Base-by-base conservation (phyloP, 2,888 invertebrate species). In the Spisula solida region DNA sequence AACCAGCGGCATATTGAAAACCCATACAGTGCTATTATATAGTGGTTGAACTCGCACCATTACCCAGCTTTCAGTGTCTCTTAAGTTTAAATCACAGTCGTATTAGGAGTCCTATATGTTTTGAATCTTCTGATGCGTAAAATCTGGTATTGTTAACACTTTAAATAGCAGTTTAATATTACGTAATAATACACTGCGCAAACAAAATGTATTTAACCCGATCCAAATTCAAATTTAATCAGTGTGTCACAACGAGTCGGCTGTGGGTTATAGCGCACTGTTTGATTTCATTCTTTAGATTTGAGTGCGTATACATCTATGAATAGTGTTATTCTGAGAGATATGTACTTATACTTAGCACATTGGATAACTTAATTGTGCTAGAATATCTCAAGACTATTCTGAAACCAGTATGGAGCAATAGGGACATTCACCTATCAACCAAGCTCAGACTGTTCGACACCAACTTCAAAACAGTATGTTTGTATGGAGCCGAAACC, bases 61-160 rank as follows among this genome's bases (percentile, higher is more conserved):
- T 25, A 10, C 60, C 60, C 25, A 2, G 60, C 12, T 66, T 66
- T n/a, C 1, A 20, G 25, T 25, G 25, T 66, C 8, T n/a, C 16
- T 66, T 25, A 66, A 66, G 60, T n/a, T 66, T 66, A 66, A 66
- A 66, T 25, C 60, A 66, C 60, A 66, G 25, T 10, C 60, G 60
- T 66, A n/a, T 12, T 25, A 0, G 1, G 25, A 66, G 10, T 66
- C 25, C n/a, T n/a, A n/a, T 25, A 66, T 66, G 25, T 66, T 66
- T 66, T 66, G 60, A 66, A 66, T 12, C 25, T 25, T 66, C 60
- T 66, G 60, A 66, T n/a, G 60, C 60, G 60, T 66, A 25, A 66
- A 66, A 25, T 66, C 10, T 12, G n/a, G 10, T 25, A 20, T n/a
- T 25, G 25, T 66, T 66, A 66, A 25, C 25, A 66, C 60, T 25